Base-by-base conservation (phyloP, 64 coral and sea anemone genomes). In the Stichodactyla helianthus region DNA sequence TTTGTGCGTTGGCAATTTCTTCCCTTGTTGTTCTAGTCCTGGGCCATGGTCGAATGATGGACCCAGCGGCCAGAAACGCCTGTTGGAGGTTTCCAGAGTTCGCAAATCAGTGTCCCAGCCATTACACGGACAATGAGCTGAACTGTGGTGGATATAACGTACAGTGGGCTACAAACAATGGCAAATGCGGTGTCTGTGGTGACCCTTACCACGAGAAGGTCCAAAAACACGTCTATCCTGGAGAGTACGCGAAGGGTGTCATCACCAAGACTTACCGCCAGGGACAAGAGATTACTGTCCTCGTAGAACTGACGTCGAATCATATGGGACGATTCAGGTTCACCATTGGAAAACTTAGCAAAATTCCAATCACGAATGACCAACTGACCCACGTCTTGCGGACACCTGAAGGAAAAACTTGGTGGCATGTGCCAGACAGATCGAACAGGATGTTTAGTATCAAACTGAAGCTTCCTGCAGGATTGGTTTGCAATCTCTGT, bases 131-230 rank as follows among this genome's bases (percentile, higher is more conserved):
- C 52, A 97, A 93, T 52, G 71, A 90, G 71, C 55, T 90, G 52
- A 90, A 92, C 79, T 93, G 91, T 20, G 91, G 91, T 28, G 91
- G 91, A 10, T 84, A 83, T 13, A 68, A 27, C 8, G 76, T 76
- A 7, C 93, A 95, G 15, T 95, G 93, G 93, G 57, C 54, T 6
- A 77, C 12, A 8, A 86, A 89, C 77, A 81, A 87, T 1, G 93
- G 93, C 6, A 83, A 68, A 58, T 95, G 93, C 53, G 93, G 93
- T 3, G 90, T 95, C 1, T 95, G 93, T 59, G 93, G 93, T 7
- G 93, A 95, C 54, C 76, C 77, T 0, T 95, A 92, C 77, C 51
- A 86, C 5, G 77, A 53, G 0, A 35, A 79, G 27, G 59, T 44
- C 19, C 87, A 57, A 5, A 77, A 70, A 20, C 84, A 90, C 54